Conservation (phyloP, 2,888 invertebrate genomes). For the Drosophila neonasuta region DNA sequence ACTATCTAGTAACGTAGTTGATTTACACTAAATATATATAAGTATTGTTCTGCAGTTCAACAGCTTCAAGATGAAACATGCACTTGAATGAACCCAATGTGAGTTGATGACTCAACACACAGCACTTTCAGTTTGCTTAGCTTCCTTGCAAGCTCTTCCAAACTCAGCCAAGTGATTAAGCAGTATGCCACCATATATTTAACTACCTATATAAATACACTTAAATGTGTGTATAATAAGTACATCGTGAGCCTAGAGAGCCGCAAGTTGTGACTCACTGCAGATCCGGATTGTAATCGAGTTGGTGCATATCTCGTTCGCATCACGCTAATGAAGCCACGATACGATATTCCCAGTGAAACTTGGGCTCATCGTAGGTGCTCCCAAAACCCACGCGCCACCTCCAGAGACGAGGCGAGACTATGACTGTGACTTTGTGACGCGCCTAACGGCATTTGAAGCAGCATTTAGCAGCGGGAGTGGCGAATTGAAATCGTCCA, state of each 20-base stretch:
- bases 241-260: not conserved
- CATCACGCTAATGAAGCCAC: constrained; percentile 39
- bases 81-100: constrained; percentile 16
- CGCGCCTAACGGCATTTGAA: constrained; percentile 57
- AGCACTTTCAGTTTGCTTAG: constrained; percentile 33
- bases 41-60: not conserved
- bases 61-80: not conserved
- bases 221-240: not conserved
- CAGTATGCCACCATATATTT: constrained; percentile 14
- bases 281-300: constrained; percentile 21
- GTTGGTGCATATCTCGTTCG: not conserved
- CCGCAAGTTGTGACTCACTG: constrained; percentile 36
- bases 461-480: constrained; percentile 43
- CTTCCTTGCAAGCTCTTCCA: constrained; percentile 19
- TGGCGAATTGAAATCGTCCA: constrained; percentile 28
- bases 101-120: constrained; percentile 32
- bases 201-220: constrained; percentile 4
- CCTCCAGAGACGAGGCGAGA: constrained; percentile 23
- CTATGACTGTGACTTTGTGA: constrained; percentile 19
- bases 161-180: constrained; percentile 23
- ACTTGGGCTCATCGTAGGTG: constrained; percentile 8
- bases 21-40: not conserved
- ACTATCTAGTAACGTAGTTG: not conserved
- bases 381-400: constrained; percentile 29
- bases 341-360: constrained; percentile 8